A percentile compares a stretch with the other conserved stretches of the same genome.
Conservation (phyloP, 2,888 invertebrate species). For the Hermodice carunculata region DNA sequence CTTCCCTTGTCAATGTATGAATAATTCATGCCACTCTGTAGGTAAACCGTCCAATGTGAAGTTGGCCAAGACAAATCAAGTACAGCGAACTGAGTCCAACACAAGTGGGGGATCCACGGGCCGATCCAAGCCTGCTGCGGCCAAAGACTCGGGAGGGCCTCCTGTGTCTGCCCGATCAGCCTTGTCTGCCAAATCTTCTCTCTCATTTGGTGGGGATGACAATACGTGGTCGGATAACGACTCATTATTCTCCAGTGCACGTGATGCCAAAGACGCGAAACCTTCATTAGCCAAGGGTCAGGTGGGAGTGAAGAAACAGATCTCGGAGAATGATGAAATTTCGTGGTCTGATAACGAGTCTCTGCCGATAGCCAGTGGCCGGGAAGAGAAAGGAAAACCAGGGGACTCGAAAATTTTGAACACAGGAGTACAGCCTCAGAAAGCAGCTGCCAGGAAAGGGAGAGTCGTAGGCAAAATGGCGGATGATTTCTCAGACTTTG, state of each 20-base stretch:
- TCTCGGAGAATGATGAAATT: not conserved
- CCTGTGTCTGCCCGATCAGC: slow-evolving; percentile 16
- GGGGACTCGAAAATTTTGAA: too few relatives aligned
- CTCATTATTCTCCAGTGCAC: slow-evolving; percentile 6
- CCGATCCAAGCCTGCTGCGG: too few relatives aligned
- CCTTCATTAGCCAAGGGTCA: not conserved
- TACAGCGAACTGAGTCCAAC: too few relatives aligned
- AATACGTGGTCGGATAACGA: slow-evolving; percentile 13
- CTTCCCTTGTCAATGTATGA: too few relatives aligned
- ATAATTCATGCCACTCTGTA: too few relatives aligned
- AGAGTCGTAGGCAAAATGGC: too few relatives aligned
- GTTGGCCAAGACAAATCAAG: too few relatives aligned
- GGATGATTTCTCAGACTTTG: too few relatives aligned
- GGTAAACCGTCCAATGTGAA: too few relatives aligned
- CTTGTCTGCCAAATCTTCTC: slow-evolving; percentile 1
- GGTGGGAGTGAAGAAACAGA: not conserved
- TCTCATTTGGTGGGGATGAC: slow-evolving; percentile 14
- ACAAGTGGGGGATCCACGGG: too few relatives aligned
- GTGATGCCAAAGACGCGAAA: slow-evolving; percentile 5
- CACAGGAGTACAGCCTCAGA: too few relatives aligned
- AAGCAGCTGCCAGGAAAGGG: too few relatives aligned
- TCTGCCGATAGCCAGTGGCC: not conserved
- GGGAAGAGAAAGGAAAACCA: not conserved
- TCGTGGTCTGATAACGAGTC: not conserved
- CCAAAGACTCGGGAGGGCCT: slow-evolving; percentile 3